Conservation (phyloP, 2,888 invertebrate species). For the Flexamia atlantica region DNA sequence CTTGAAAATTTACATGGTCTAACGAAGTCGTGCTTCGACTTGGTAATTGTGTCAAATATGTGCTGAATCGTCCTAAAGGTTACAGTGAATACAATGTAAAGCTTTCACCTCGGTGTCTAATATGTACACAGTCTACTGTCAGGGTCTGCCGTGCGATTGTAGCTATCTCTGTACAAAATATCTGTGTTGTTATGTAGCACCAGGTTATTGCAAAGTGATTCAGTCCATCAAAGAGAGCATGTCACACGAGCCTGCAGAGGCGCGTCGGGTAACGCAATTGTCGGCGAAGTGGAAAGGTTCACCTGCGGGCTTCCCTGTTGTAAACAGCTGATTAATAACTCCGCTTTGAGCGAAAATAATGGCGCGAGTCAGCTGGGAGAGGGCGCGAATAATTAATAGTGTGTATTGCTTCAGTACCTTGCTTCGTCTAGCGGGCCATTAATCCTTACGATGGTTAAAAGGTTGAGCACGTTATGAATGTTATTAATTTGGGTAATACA, state of each 20-base stretch:
- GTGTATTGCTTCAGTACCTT: slow-evolving; percentile 54
- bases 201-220: slow-evolving; percentile 46
- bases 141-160: neutral
- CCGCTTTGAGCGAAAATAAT: slow-evolving; percentile 27
- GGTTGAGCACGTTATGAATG: no score
- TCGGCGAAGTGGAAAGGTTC: neutral
- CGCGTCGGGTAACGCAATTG: slow-evolving; percentile 6
- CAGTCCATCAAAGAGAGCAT: neutral
- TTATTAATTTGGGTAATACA: no score
- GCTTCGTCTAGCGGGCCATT: slow-evolving; percentile 12
- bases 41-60: slow-evolving; percentile 4
- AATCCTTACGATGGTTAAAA: no score
- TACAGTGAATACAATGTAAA: neutral
- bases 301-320: slow-evolving; percentile 22
- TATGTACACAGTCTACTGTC: neutral
- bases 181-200: slow-evolving; percentile 30
- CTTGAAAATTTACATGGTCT: neutral
- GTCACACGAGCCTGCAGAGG: no score
- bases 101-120: slow-evolving; percentile 11
- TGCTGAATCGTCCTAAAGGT: slow-evolving; percentile 25
- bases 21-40: neutral
- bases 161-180: neutral
- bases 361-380: slow-evolving; percentile 31
- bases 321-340: slow-evolving; percentile 51
- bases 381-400: slow-evolving; percentile 34